phyloP scores from a whole-genome alignment of 1,140 invertebrate species.

The Sinonovacula constricta region DNA sequence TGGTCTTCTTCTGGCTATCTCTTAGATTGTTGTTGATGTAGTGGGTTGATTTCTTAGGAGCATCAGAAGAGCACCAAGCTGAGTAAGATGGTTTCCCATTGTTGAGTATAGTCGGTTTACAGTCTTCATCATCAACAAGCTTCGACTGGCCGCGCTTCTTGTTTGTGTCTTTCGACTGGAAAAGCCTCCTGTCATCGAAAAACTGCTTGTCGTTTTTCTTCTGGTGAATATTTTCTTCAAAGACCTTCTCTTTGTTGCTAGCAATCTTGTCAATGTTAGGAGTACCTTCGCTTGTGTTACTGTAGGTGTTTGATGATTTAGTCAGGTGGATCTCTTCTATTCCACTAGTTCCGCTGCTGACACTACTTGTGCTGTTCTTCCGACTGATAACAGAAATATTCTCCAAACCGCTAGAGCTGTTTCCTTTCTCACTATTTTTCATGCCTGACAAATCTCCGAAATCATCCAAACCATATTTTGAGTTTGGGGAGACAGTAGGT shows the following conservation, averaged over 20 bases:
- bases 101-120: conserved; percentile 66
- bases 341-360: conserved; percentile 66
- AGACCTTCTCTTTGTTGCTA: conserved; percentile 44
- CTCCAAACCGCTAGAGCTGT: conserved; percentile 6
- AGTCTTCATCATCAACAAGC: conserved; percentile 28
- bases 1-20: conserved; percentile 71
- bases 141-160: conserved; percentile 40
- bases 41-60: conserved; percentile 66
- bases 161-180: conserved; percentile 63
- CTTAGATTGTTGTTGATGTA: conserved; percentile 76
- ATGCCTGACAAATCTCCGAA: conserved; percentile 38
- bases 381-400: conserved; percentile 26
- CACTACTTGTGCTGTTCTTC: conserved; percentile 64
- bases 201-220: conserved; percentile 56
- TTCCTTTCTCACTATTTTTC: conserved; percentile 21
- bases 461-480: conserved; percentile 52
- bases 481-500: conserved; percentile 47
- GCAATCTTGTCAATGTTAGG: conserved; percentile 47
- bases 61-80: conserved; percentile 56
- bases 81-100: conserved; percentile 69
- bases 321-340: conserved; percentile 65
- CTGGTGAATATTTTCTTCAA: not conserved
- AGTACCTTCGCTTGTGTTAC: conserved; percentile 12
- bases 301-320: conserved; percentile 43
- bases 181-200: conserved; percentile 73